Conservation (phyloP, 2,113 vertebrate genomes). For the Sinocyclocheilus maitianheensis region DNA sequence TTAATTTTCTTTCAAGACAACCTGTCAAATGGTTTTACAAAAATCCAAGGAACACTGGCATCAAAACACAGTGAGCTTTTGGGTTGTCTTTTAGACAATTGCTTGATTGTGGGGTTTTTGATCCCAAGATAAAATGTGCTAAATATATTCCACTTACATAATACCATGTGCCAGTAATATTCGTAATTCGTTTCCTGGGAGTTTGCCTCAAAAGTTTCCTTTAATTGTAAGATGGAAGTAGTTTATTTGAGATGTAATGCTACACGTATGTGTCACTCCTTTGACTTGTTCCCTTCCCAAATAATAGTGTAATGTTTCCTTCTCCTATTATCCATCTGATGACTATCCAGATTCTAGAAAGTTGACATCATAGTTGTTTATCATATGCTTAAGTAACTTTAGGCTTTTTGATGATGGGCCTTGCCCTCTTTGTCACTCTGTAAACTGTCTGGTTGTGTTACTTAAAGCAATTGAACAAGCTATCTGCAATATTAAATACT, state of each 20-base stretch:
- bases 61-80: not conserved
- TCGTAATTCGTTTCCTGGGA: not conserved
- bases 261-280: not conserved
- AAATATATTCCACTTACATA: not conserved
- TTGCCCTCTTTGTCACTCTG: not conserved
- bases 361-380: constrained; percentile 23
- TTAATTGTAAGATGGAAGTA: constrained; percentile 18
- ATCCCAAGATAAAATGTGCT: not conserved
- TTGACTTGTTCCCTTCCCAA: not conserved
- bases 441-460: not conserved
- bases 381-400: constrained; percentile 1
- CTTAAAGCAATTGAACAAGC: not conserved
- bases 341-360: constrained; percentile 1
- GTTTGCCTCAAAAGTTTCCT: constrained; percentile 8
- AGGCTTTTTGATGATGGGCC: not conserved
- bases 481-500: no score
- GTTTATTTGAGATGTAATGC: not conserved
- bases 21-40: not conserved
- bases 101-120: not conserved
- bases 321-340: not conserved
- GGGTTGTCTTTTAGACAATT: not conserved
- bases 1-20: not conserved
- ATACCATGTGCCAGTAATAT: not conserved
- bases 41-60: not conserved
- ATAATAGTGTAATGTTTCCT: not conserved